phyloP scores from a whole-genome alignment of 2,797 vertebrate genomes.

The Sarcophilus harrisii region DNA sequence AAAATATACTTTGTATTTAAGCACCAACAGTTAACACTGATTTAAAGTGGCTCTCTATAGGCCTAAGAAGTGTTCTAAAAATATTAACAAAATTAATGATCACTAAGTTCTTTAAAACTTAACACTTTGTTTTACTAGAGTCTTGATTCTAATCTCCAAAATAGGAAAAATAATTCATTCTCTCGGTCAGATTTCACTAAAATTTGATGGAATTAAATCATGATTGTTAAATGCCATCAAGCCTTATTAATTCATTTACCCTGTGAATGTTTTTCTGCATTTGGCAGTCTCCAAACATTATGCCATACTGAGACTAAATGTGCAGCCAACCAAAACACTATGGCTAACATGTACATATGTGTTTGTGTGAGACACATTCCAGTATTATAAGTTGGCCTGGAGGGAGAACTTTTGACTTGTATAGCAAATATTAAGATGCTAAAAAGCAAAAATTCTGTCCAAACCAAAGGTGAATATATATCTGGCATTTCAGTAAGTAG shows the following conservation, averaged over 20 bases:
- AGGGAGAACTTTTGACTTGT: constrained; percentile 37
- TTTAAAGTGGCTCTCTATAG: neutral
- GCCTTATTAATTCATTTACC: constrained; percentile 73
- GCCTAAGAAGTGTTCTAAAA: neutral
- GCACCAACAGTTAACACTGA: neutral
- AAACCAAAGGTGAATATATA: constrained; percentile 56
- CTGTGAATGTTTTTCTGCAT: constrained; percentile 67
- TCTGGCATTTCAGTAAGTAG: constrained; percentile 54
- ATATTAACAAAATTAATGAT: constrained; percentile 26
- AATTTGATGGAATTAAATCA: constrained; percentile 67
- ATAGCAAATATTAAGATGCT: constrained; percentile 20
- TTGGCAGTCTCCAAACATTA: constrained; percentile 68
- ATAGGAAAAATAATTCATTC: constrained; percentile 11
- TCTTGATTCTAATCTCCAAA: constrained; percentile 45
- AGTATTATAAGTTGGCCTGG: constrained; percentile 2
- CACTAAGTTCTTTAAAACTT: constrained; percentile 49
- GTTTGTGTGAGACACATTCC: constrained; percentile 38
- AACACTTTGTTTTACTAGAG: constrained; percentile 46
- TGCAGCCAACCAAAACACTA: constrained; percentile 70
- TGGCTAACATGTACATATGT: constrained; percentile 58
- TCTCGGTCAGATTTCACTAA: constrained; percentile 33
- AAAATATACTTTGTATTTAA: neutral
- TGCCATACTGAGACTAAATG: constrained; percentile 69
- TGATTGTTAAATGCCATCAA: constrained; percentile 65
- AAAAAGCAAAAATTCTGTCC: constrained; percentile 49